Conservation (phyloP, 2,797 vertebrate genomes). For the Hapalemur alaotrensis region DNA sequence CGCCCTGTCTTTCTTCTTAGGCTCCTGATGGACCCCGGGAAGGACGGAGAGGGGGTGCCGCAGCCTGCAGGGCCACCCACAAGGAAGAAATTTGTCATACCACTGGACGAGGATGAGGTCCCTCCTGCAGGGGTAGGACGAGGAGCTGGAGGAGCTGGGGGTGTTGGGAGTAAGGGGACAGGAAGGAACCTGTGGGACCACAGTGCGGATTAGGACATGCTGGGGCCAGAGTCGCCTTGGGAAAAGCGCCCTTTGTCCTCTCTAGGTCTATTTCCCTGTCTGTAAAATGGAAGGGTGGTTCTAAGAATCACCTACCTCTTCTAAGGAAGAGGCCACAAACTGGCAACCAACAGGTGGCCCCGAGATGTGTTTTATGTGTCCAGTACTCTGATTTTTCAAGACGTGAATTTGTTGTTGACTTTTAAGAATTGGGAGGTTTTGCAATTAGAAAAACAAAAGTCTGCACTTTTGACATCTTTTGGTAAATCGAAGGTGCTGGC, state of each 20-base stretch:
- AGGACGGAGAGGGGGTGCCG: constrained; percentile 6
- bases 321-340: not conserved
- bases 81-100: constrained; percentile 73
- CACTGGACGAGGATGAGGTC: constrained; percentile 49
- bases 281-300: not conserved
- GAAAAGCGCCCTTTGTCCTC: not conserved
- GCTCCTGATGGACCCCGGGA: constrained; percentile 38
- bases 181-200: not conserved
- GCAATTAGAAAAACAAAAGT: not conserved
- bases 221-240: not conserved
- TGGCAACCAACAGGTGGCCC: not conserved
- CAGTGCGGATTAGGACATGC: not conserved
- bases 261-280: not conserved
- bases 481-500: not conserved
- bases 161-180: not conserved
- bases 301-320: not conserved
- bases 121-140: constrained; percentile 51
- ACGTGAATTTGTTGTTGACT: not conserved
- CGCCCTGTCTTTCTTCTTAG: not conserved
- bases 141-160: not conserved
- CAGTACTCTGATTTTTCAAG: not conserved
- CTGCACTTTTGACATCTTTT: not conserved
- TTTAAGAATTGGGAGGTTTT: not conserved
- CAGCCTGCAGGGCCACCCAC: constrained; percentile 25
- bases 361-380: not conserved